A percentile compares a stretch with the other conserved stretches of the same genome.
These are phyloP conservation scores for Protaetia brevitarsis DNA, from an alignment of 1,140 invertebrate genomes.

Conservation along the genomic window DNA sequence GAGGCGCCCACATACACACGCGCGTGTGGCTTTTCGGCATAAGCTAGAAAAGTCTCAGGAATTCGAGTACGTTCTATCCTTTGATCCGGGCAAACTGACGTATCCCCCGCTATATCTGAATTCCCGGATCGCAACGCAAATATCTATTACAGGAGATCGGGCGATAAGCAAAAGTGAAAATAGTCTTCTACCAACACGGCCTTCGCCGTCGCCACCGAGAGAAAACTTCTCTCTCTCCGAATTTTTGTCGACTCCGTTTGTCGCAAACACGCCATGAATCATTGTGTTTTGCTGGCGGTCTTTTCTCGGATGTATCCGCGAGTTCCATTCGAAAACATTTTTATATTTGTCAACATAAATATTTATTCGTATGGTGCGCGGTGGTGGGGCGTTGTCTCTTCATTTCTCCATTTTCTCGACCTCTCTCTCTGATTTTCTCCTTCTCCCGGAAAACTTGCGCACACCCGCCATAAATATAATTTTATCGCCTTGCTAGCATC, in stretches of 20 bases:
- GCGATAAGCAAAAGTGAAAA: slow-evolving; percentile 9
- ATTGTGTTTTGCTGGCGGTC: not conserved
- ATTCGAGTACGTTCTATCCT: slow-evolving; percentile 8
- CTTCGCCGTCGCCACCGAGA: not conserved
- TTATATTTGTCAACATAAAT: not conserved
- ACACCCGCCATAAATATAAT: too few relatives aligned
- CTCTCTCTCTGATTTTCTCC: too few relatives aligned
- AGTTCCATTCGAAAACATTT: not conserved
- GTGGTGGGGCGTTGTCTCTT: too few relatives aligned
- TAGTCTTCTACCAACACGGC: not conserved
- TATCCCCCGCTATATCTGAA: not conserved
- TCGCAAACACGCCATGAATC: not conserved
- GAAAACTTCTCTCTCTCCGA: not conserved
- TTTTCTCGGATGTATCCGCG: not conserved
- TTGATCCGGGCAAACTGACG: slow-evolving; percentile 1
- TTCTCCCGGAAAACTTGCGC: too few relatives aligned
- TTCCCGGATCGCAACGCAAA: not conserved
- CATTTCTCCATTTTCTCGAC: too few relatives aligned
- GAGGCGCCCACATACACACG: not conserved
- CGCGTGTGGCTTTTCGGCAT: not conserved
- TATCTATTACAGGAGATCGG: slow-evolving; percentile 1
- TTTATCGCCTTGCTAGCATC: too few relatives aligned
- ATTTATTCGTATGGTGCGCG: too few relatives aligned
- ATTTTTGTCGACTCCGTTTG: not conserved
- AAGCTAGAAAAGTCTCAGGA: slow-evolving; percentile 11